Percentiles rank a stretch among this genome's conserved stretches.
Conservation (phyloP, 2,888 invertebrate genomes). For the Lasioglossum lativentre region DNA sequence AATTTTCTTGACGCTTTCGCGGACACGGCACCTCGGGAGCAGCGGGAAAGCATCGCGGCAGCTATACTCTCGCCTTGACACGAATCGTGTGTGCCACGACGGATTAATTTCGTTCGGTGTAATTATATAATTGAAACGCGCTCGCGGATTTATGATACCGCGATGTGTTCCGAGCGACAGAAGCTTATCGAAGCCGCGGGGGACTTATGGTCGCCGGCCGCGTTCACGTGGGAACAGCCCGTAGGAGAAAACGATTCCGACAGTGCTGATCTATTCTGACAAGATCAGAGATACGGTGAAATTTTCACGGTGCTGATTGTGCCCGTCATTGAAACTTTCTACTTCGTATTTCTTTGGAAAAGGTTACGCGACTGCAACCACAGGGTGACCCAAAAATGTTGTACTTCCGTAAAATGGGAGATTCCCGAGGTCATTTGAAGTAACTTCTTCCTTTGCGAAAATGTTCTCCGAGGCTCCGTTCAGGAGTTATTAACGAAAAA, state of each 20-base stretch:
- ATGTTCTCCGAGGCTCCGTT: no score
- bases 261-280: background rate
- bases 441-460: no score
- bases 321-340: background rate
- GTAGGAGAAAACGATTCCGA: slow-evolving; percentile 43
- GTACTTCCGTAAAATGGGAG: no score
- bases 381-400: no score
- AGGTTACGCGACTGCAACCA: no score
- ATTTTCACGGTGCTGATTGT: background rate
- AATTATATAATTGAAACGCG: slow-evolving; percentile 78
- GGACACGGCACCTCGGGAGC: slow-evolving; percentile 33
- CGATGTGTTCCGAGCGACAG: slow-evolving; percentile 46
- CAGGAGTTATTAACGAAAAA: no score
- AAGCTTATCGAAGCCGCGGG: slow-evolving; percentile 31
- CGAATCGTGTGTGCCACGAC: slow-evolving; percentile 75
- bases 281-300: background rate
- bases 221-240: slow-evolving; percentile 32
- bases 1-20: slow-evolving; percentile 52
- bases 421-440: no score
- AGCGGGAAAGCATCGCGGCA: slow-evolving; percentile 58
- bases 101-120: slow-evolving; percentile 79
- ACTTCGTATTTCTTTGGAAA: background rate
- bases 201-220: slow-evolving; percentile 20
- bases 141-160: slow-evolving; percentile 68
- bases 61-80: slow-evolving; percentile 77